Conservation (phyloP, 2,797 vertebrate species). For the Balearica regulorum region DNA sequence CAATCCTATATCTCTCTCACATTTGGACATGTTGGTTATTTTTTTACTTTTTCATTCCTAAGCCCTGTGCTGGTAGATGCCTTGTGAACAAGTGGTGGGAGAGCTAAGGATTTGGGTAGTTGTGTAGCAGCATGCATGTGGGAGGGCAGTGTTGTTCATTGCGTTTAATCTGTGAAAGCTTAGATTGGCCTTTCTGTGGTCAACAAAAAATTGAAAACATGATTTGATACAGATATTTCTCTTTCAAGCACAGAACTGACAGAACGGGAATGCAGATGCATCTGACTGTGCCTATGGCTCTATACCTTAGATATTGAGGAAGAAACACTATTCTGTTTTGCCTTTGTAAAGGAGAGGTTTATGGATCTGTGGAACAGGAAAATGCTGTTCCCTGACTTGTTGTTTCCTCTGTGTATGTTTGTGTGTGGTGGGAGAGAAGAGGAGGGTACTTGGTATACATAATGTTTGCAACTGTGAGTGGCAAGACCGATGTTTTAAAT, state of each 20-base stretch:
- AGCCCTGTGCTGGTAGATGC: not conserved
- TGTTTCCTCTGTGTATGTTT: not conserved
- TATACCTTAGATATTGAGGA: not conserved
- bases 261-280: not conserved
- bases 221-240: not conserved
- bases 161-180: not conserved
- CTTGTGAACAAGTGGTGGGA: not conserved
- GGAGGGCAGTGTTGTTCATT: not conserved
- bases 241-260: not conserved
- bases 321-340: not conserved
- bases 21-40: not conserved
- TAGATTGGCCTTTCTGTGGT: not conserved
- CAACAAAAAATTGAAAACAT: not conserved
- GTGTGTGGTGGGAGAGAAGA: not conserved
- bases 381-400: not conserved
- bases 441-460: not conserved
- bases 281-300: not conserved
- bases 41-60: not conserved
- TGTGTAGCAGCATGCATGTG: fast-evolving
- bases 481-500: not conserved
- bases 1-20: not conserved
- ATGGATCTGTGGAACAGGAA: not conserved
- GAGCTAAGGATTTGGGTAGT: not conserved
- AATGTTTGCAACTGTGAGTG: not conserved
- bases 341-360: not conserved